Evolutionary conservation across 2,888 invertebrate genomes (phyloP).

Genomic region (Dromius quadrimaculatus): DNA sequence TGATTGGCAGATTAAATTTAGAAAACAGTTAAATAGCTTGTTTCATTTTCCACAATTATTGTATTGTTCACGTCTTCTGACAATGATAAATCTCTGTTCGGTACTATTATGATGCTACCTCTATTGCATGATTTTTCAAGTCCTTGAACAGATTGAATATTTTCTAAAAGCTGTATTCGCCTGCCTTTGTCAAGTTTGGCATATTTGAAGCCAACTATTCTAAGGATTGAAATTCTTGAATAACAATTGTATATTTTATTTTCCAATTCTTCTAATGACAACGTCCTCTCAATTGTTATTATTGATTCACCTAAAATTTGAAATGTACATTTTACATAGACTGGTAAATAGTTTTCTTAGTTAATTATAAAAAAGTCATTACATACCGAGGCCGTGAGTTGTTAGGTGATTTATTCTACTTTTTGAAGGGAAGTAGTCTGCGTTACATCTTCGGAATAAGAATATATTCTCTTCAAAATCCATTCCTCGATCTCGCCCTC

Average conservation of each 20-base stretch:
- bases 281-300: not conserved
- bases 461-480: slow-evolving; percentile 1
- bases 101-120: not conserved
- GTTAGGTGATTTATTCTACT: not conserved
- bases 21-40: slow-evolving; percentile 2
- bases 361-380: not conserved
- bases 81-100: slow-evolving; percentile 1
- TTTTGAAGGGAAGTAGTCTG: slow-evolving; percentile 6
- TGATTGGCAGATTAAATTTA: not conserved
- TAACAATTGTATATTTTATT: slow-evolving; percentile 3
- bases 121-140: not conserved
- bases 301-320: not conserved
- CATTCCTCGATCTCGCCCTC: not conserved
- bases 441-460: slow-evolving; percentile 1
- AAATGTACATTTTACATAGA: slow-evolving; percentile 1
- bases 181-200: slow-evolving; percentile 14
- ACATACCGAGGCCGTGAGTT: not conserved
- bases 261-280: not conserved
- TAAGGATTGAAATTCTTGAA: slow-evolving; percentile 8
- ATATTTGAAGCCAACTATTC: slow-evolving; percentile 5
- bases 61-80: not conserved
- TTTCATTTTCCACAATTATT: not conserved
- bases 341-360: not conserved
- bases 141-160: not conserved
- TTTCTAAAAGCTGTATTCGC: slow-evolving; percentile 1